These are phyloP conservation scores for Gibbula magus DNA, from an alignment of 2,888 invertebrate species.

Conservation along the genomic window DNA sequence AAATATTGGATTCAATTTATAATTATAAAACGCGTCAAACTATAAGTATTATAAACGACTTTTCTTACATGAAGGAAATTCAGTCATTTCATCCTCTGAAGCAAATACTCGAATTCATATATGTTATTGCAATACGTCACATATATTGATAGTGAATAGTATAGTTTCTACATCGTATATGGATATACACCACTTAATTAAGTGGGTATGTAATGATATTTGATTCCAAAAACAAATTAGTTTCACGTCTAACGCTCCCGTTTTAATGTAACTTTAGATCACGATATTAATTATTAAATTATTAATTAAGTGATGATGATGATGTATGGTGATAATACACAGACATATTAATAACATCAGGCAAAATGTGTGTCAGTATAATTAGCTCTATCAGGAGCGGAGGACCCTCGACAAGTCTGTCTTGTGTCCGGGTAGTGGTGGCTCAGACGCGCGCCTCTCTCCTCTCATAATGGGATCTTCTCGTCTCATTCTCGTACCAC, in stretches of 20 bases:
- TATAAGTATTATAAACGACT: too few relatives aligned
- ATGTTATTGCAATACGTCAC: too few relatives aligned
- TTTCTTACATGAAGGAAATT: too few relatives aligned
- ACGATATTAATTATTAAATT: not conserved
- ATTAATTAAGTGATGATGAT: not conserved
- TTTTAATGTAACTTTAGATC: not conserved
- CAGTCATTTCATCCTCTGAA: too few relatives aligned
- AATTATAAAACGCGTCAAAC: too few relatives aligned
- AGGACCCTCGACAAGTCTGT: not conserved
- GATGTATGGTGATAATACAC: not conserved
- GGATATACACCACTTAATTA: not conserved
- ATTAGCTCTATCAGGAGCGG: not conserved
- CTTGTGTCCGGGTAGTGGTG: not conserved
- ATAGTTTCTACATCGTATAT: not conserved
- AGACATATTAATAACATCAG: not conserved
- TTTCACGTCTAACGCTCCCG: not conserved
- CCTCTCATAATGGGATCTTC: conserved; percentile 8
- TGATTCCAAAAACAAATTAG: not conserved
- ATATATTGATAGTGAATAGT: too few relatives aligned
- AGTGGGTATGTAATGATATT: not conserved
- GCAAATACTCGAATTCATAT: too few relatives aligned
- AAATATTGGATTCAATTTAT: too few relatives aligned
- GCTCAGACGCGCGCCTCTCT: not conserved
- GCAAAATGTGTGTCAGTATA: not conserved
- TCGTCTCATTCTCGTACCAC: not conserved